Percentiles rank a stretch among this genome's conserved stretches.
phyloP scores from a whole-genome alignment of 2,797 vertebrate genomes.

The Clamator glandarius region DNA sequence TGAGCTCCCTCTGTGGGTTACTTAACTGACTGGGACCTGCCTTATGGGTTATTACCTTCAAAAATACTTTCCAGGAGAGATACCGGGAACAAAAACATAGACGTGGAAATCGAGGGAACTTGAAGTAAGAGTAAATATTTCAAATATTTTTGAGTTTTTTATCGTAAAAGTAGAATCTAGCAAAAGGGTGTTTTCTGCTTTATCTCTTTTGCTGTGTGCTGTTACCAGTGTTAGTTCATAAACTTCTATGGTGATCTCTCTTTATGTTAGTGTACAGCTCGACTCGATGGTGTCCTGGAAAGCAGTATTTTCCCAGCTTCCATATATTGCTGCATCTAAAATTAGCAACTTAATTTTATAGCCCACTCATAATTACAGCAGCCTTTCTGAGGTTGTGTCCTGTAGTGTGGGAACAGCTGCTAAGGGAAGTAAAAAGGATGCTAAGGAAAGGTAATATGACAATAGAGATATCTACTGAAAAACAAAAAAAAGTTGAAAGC shows the following conservation, averaged over 20 bases:
- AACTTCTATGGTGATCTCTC: not conserved
- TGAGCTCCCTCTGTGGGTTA: not conserved
- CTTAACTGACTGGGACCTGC: not conserved
- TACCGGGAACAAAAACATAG: not conserved
- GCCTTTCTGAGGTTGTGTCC: not conserved
- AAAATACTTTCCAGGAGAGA: not conserved
- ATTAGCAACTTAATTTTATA: conserved; percentile 26
- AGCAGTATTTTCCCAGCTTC: not conserved
- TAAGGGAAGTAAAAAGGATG: conserved; percentile 5
- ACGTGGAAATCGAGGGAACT: not conserved
- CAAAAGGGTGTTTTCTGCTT: not conserved
- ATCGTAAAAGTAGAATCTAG: not conserved
- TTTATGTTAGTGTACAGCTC: not conserved
- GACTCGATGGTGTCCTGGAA: not conserved
- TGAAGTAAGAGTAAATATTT: not conserved
- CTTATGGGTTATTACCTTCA: not conserved
- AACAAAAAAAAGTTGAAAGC: not conserved
- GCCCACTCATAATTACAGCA: not conserved
- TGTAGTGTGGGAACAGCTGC: not conserved
- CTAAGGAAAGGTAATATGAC: not conserved
- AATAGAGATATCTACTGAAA: not conserved
- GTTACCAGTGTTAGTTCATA: not conserved
- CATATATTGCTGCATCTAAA: not conserved
- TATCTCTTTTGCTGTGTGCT: not conserved
- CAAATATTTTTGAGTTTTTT: not conserved